These are phyloP conservation scores for Drosophila pectinifera DNA, from an alignment of 1,140 invertebrate genomes.

Conservation along the genomic window DNA sequence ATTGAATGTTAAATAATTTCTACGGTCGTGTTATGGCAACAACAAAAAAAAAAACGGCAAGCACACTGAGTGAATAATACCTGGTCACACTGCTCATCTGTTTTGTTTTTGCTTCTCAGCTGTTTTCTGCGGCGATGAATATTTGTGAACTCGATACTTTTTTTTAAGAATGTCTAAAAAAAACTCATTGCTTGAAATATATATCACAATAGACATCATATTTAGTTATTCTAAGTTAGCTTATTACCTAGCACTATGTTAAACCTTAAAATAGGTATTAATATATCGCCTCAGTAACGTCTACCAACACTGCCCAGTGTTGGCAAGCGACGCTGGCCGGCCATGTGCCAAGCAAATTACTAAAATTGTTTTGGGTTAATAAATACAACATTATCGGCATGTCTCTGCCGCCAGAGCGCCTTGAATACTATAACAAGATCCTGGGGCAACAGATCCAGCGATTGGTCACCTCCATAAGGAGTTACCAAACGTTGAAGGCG, in stretches of 20 bases:
- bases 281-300: background rate
- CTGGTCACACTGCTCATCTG: background rate
- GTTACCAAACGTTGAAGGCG: slow-evolving; percentile 11
- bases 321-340: background rate
- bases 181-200: no score
- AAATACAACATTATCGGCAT: no score
- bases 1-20: slow-evolving; percentile 20
- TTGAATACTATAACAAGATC: slow-evolving; percentile 17
- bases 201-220: no score
- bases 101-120: background rate
- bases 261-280: no score
- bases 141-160: background rate
- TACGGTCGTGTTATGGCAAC: background rate
- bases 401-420: slow-evolving; percentile 40
- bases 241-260: no score
- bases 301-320: slow-evolving; percentile 1
- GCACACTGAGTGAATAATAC: background rate
- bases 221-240: no score
- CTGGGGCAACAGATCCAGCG: slow-evolving; percentile 32
- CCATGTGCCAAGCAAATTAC: slow-evolving; percentile 2
- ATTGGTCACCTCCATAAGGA: slow-evolving; percentile 14
- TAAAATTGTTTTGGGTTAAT: background rate
- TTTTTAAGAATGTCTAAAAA: no score
- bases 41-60: background rate
- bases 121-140: background rate